Conservation (phyloP, 1,140 invertebrate species). For the Papilio aristodemus region DNA sequence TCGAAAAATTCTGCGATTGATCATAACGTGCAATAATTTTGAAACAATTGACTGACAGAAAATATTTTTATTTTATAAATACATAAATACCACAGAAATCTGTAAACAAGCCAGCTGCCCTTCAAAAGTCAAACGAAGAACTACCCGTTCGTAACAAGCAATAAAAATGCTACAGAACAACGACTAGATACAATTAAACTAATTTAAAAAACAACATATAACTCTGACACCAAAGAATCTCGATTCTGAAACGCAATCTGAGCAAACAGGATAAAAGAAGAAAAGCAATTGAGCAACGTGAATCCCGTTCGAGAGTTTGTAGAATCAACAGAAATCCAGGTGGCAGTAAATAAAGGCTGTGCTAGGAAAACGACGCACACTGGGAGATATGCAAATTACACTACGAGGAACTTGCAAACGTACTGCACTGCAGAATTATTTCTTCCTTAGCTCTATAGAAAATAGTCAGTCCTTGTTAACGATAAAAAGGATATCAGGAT, state of each 20-base stretch:
- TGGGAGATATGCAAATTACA: conserved; percentile 22
- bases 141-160: no score
- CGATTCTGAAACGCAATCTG: neutral
- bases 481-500: conserved; percentile 13
- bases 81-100: no score
- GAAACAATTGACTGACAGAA: no score
- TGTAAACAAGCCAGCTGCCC: no score
- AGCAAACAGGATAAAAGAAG: neutral
- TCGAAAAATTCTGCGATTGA: no score
- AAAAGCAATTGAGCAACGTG: neutral
- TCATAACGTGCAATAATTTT: no score
- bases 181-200: no score
- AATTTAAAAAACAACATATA: no score
- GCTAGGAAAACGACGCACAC: neutral
- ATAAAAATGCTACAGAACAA: no score
- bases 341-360: conserved; percentile 8
- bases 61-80: no score
- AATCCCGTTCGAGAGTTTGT: neutral
- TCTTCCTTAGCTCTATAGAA: neutral
- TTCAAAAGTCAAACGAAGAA: no score
- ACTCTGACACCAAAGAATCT: neutral
- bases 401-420: neutral
- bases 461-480: conserved; percentile 31
- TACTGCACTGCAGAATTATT: conserved; percentile 26
- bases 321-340: conserved; percentile 23